Base-by-base conservation (phyloP, 2,888 invertebrate species). In the Drosophila infuscata region DNA sequence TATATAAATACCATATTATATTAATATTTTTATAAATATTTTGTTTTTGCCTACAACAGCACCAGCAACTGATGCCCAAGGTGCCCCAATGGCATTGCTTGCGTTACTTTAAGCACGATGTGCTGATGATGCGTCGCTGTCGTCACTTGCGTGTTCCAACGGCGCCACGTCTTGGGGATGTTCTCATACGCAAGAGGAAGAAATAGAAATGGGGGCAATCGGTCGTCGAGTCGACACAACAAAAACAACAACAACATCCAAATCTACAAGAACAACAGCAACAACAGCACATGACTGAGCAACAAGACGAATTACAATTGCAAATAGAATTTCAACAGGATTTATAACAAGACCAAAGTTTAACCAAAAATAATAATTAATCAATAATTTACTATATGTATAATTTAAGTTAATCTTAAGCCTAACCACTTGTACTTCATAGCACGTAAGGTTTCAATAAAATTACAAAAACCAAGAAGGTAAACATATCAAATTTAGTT, bases 11-110 rank as follows among this genome's bases (percentile, higher is more conserved):
- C 3, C 25, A 17, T 36, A 52, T n/a, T 20, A 12, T 20, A 33
- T 4, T 8, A 1, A 32, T 12, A 20, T 17, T 52, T n/a, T 52
- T 32, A 1, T 2, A 3, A 25, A 33, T 48, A 11, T 52, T n/a
- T 33, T 46, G n/a, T 46, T 12, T 20, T n/a, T 43, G 12, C 29
- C 15, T 20, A 33, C 0, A 32, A 11, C 90, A 97, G 95, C 95
- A 96, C 43, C 93, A 96, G 58, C 95, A 96, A 81, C 76, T 90
- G 64, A 96, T 97, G 96, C 94, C 95, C 76, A 95, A 96, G 93
- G 95, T 97, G 70, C 97, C 97, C 1, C 97, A 97, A 91, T 97
- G 96, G 96, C 97, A 97, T 92, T 97, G 97, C 92, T 94, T 97
- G 93, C 94, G 97, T 79, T 97, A 97, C 93, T 94, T 97, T 73